Evolutionary conservation across 2,113 vertebrate genomes (phyloP), one percentile per base, ranked within the genome.

Genomic region (Lutjanus erythropterus): DNA sequence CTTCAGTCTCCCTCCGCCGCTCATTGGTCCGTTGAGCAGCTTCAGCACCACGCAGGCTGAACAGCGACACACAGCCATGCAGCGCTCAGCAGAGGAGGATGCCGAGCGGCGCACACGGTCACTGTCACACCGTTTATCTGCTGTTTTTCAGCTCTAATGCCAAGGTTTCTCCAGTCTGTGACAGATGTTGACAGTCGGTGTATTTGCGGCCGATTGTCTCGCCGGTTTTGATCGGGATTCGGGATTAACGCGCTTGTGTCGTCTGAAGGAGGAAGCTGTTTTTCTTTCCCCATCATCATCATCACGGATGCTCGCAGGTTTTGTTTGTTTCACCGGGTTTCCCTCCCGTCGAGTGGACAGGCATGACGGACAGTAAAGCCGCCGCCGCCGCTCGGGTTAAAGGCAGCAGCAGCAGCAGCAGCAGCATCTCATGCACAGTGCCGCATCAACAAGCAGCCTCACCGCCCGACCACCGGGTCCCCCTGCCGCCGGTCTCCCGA

Each of bases 1-100:
- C 55, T 42, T 29, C 27, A 58, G 82, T 79, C 71, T 74, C 65
- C 88, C 88, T 78, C 78, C 6, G 77, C 67, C 67, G 79, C 19
- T 86, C 82, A 90, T 91, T 92, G 90, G 90, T 85, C 83, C 81
- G 41, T 72, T 76, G 66, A 75, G 84, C 89, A 83, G 74, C 85
- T 93, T 94, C 93, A 94, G 92, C 93, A 94, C 93, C 92, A 81
- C 75, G 71, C 82, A 90, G 75, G 53, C 80, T 90, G 93, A 90
- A 94, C 92, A 94, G 92, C 91, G 93, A 88, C 91, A 78, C 88
- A 6, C 75, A 56, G 75, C 79, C 83, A 27, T 8, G 76, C 86
- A 75, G 88, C 86, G 42, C 25, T 27, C 78, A 64, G 33, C 75
- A 59, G n/a, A 56, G 1, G 44, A 74, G 78, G 84, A 86, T 83